Evolutionary conservation across 2,888 invertebrate genomes (phyloP).

Genomic region (Sisyra terminalis): DNA sequence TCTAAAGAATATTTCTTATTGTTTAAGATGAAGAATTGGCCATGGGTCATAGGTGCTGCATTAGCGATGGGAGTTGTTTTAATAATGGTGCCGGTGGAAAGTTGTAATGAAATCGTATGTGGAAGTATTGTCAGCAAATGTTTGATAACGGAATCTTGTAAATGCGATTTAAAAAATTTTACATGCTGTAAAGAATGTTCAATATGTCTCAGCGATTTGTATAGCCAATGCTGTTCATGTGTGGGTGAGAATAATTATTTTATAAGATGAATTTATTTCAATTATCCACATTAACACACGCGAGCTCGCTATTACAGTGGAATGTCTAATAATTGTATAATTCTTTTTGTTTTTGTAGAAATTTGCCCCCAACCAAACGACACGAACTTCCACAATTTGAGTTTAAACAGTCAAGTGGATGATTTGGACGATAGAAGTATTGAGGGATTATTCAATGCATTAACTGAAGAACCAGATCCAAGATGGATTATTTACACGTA

Average conservation of each 20-base stretch:
- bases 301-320: not conserved
- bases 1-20: not conserved
- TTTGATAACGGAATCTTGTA: slow-evolving; percentile 89
- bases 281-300: not conserved
- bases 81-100: slow-evolving; percentile 14
- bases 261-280: not conserved
- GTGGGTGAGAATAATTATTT: slow-evolving; percentile 56
- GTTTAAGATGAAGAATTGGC: slow-evolving; percentile 15
- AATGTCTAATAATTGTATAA: not conserved
- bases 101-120: slow-evolving; percentile 88
- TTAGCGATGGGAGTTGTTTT: slow-evolving; percentile 5
- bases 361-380: slow-evolving; percentile 78
- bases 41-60: slow-evolving; percentile 10
- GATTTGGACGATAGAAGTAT: slow-evolving; percentile 68
- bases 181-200: slow-evolving; percentile 92
- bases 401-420: slow-evolving; percentile 71
- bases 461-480: slow-evolving; percentile 63
- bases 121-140: slow-evolving; percentile 94
- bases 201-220: slow-evolving; percentile 74
- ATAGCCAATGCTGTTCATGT: slow-evolving; percentile 91
- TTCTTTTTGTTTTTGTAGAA: slow-evolving; percentile 36
- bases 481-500: slow-evolving; percentile 78
- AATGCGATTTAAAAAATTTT: slow-evolving; percentile 83
- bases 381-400: slow-evolving; percentile 48
- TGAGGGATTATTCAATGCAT: slow-evolving; percentile 65